Evolutionary conservation across 2,113 vertebrate species (phyloP), one percentile per base, ranked within the genome.

Genomic region (Chrysochloris asiatica): DNA sequence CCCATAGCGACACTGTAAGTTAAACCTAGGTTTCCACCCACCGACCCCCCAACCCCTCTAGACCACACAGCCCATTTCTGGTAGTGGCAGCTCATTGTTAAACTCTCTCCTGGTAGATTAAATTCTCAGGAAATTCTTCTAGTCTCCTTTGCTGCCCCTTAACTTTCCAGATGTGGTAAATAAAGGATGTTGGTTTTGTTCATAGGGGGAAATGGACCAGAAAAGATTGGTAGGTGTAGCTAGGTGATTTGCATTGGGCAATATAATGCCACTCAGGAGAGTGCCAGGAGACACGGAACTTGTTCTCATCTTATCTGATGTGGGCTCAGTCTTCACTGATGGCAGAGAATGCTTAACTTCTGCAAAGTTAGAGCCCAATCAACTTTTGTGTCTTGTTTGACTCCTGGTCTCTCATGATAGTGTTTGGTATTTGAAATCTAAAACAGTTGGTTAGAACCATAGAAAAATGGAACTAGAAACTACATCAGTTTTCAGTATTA

Each of bases 401-500:
- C n/a, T 80, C 75, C 79, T 82, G 77, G 52, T 30, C 59, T 92
- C 76, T 77, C 17, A 8, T 45, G 78, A 10, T 1, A 12, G 71
- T 47, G 45, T 80, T 69, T 71, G 43, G 59, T n/a, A 65, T 92
- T 82, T 85, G 89, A 92, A 86, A 94, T 86, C 50, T 48, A 33
- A 50, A 93, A 79, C 24, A 65, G 52, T 38, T 75, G 19, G 22
- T n/a, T 61, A 56, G 87, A 22, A 52, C 9, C 22, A 21, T 17
- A 6, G 33, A 81, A 76, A 43, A 80, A 22, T 54, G 45, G 69
- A 24, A 28, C 77, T 73, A 43, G 87, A 83, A 83, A 50, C 21
- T 22, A n/a, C 50, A 38, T 75, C 14, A 56, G 11, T 24, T 61
- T 30, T 30, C 21, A 67, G 56, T 81, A 8, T 26, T 38, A 72